Evolutionary conservation across 2,797 vertebrate genomes (phyloP).

Genomic region (Sylvia borin): DNA sequence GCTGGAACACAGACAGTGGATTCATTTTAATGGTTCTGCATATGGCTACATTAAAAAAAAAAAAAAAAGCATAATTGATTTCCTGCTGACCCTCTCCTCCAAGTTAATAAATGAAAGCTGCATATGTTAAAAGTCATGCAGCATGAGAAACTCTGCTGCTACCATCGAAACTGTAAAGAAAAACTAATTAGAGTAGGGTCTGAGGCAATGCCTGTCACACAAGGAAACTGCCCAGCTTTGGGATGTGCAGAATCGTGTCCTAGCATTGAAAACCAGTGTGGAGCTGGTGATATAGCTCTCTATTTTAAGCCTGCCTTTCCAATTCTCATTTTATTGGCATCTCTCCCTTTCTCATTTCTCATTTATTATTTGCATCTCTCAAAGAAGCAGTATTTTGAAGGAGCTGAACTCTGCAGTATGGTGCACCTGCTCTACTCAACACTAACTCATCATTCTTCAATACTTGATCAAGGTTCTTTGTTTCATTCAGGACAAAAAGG

Average conservation of each 20-base stretch:
- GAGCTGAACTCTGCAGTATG: neutral
- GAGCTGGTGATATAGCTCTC: neutral
- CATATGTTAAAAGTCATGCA: slow-evolving; percentile 4
- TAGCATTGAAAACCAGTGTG: neutral
- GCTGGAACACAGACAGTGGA: slow-evolving; percentile 45
- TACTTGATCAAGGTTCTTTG: neutral
- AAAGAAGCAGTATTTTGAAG: neutral
- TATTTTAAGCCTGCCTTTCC: neutral
- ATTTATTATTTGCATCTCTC: neutral
- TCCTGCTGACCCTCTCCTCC: slow-evolving; percentile 32
- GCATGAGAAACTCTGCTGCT: neutral
- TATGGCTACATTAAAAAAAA: neutral
- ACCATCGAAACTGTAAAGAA: neutral
- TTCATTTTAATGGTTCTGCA: slow-evolving; percentile 51
- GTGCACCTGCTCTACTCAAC: neutral
- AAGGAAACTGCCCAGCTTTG: neutral
- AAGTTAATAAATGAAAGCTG: slow-evolving; percentile 62
- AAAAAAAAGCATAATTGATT: slow-evolving; percentile 43
- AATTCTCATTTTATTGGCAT: neutral
- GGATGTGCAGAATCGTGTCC: neutral
- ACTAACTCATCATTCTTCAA: neutral
- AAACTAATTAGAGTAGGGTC: neutral
- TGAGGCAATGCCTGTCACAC: neutral
- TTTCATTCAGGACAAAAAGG: neutral
- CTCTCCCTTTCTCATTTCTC: neutral